A percentile compares a stretch with the other conserved stretches of the same genome.
phyloP scores from a whole-genome alignment of 2,797 vertebrate species.

The Epinephelus coioides region DNA sequence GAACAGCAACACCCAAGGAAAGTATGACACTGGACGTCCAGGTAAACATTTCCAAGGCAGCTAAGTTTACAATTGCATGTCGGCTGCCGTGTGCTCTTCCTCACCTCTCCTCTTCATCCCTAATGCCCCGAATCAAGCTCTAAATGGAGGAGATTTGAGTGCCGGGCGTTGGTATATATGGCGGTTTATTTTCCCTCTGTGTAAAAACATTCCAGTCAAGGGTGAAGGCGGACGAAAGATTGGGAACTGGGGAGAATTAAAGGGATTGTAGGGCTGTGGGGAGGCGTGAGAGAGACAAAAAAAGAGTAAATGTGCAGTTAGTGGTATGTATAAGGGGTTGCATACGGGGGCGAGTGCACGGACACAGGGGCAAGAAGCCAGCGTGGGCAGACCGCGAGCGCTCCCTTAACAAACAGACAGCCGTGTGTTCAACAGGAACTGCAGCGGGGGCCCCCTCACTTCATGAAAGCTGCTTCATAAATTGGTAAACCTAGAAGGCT shows the following conservation, averaged over 20 bases:
- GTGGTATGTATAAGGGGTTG: constrained; percentile 54
- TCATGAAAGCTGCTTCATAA: constrained; percentile 86
- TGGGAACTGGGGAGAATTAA: constrained; percentile 56
- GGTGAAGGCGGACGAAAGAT: constrained; percentile 66
- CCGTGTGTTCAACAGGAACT: constrained; percentile 78
- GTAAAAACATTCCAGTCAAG: constrained; percentile 79
- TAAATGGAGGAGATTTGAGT: constrained; percentile 56
- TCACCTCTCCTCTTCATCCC: constrained; percentile 41
- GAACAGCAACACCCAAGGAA: constrained; percentile 79
- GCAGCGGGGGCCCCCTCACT: constrained; percentile 53
- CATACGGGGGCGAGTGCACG: constrained; percentile 29
- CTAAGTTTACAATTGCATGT: constrained; percentile 62
- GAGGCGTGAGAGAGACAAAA: constrained; percentile 51
- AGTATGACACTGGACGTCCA: constrained; percentile 78
- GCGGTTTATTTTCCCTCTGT: constrained; percentile 78
- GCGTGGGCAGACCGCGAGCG: constrained; percentile 59
- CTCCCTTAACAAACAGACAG: constrained; percentile 78
- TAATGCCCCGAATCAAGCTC: constrained; percentile 37
- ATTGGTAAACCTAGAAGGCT: constrained; percentile 82
- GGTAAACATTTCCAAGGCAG: constrained; percentile 79
- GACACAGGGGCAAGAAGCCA: constrained; percentile 64
- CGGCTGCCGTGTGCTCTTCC: constrained; percentile 48
- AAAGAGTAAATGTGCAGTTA: constrained; percentile 60
- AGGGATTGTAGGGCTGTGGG: constrained; percentile 50
- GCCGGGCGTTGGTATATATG: constrained; percentile 50